These are phyloP conservation scores for Lithodes maja DNA, from an alignment of 2,888 invertebrate species.

Conservation along the genomic window DNA sequence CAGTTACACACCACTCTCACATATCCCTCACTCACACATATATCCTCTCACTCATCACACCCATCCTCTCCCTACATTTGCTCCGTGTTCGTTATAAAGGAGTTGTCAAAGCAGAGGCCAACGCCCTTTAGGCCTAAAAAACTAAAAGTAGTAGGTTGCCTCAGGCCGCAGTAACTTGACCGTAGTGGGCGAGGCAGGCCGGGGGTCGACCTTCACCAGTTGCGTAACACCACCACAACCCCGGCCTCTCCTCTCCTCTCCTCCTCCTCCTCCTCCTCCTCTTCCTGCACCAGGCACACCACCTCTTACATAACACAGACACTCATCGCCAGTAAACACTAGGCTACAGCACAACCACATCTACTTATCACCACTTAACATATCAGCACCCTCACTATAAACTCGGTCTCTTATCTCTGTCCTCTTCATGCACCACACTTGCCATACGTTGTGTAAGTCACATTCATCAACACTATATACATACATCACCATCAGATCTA, in stretches of 20 bases:
- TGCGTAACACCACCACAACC: conserved; percentile 24
- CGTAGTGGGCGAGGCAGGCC: conserved; percentile 32
- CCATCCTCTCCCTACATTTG: not conserved
- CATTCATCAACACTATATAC: too few species aligned
- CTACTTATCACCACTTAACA: not conserved
- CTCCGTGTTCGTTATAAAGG: conserved; percentile 7
- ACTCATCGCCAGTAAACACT: conserved; percentile 4
- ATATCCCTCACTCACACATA: too few species aligned
- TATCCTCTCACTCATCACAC: not conserved
- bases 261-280: not conserved
- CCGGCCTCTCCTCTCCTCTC: not conserved
- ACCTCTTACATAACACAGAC: conserved; percentile 1
- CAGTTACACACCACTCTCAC: too few species aligned
- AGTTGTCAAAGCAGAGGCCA: conserved; percentile 30
- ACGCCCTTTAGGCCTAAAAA: conserved; percentile 38
- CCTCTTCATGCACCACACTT: too few species aligned
- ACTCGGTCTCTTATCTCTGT: too few species aligned
- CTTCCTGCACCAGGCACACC: not conserved
- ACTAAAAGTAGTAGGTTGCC: not conserved
- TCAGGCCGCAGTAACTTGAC: conserved; percentile 34
- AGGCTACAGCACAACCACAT: not conserved
- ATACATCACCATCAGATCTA: too few species aligned
- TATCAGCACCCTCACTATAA: too few species aligned
- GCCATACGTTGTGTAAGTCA: too few species aligned
- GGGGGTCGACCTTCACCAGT: conserved; percentile 29